Evolutionary conservation across 2,888 invertebrate species (phyloP).

Genomic region (Lepidonotus clava): DNA sequence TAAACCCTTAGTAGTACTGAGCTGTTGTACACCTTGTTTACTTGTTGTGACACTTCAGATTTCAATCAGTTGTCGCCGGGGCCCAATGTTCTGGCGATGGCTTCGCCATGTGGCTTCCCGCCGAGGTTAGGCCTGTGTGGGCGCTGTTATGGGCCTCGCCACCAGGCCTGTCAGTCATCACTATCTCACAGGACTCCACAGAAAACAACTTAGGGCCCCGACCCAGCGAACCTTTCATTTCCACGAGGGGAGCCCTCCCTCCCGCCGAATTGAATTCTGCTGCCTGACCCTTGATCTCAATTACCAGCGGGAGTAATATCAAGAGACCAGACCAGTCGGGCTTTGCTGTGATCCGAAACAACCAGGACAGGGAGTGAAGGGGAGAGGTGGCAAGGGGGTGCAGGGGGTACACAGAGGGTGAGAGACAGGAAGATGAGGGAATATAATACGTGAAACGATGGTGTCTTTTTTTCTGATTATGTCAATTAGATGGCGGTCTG

Average conservation of each 20-base stretch:
- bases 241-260: not conserved
- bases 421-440: too few species aligned
- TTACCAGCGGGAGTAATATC: slow-evolving; percentile 11
- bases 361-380: not conserved
- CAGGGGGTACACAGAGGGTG: not conserved
- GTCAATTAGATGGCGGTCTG: too few species aligned
- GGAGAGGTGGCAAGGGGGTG: not conserved
- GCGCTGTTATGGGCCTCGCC: not conserved
- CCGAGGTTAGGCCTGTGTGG: not conserved
- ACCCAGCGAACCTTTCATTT: slow-evolving; percentile 6
- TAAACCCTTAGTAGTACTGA: not conserved
- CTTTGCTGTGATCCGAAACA: too few species aligned
- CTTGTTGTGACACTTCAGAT: slow-evolving; percentile 6
- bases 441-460: too few species aligned
- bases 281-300: slow-evolving; percentile 39
- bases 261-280: slow-evolving; percentile 10
- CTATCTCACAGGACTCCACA: not conserved
- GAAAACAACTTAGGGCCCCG: slow-evolving; percentile 35
- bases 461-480: too few species aligned
- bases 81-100: not conserved
- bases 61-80: not conserved
- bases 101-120: not conserved
- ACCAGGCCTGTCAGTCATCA: slow-evolving; percentile 14
- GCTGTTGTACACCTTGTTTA: not conserved
- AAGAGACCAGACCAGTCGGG: too few species aligned